These are phyloP conservation scores for Emmelina monodactyla DNA, from an alignment of 2,888 invertebrate genomes.

Conservation along the genomic window DNA sequence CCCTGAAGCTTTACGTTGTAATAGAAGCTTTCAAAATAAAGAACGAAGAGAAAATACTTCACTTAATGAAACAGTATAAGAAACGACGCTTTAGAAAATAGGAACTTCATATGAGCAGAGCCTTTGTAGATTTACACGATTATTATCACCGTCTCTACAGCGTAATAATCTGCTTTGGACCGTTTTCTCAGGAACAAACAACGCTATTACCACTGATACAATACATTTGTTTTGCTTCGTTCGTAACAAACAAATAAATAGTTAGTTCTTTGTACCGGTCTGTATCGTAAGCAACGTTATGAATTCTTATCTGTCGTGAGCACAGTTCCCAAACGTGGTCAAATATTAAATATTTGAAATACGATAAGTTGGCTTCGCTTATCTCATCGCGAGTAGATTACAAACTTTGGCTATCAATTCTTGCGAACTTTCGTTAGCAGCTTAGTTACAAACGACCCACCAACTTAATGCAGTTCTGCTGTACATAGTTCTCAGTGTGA, in stretches of 20 bases:
- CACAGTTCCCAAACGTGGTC: constrained; percentile 20
- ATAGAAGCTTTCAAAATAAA: no score
- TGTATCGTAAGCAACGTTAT: no score
- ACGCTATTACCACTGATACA: not conserved
- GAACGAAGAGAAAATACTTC: no score
- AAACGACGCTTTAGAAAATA: no score
- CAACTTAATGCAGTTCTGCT: no score
- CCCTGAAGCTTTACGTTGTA: no score
- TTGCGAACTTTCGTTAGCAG: not conserved
- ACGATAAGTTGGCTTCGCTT: constrained; percentile 33
- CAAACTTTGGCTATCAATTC: constrained; percentile 33
- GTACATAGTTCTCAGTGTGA: no score
- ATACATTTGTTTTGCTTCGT: not conserved
- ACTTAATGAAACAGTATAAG: no score
- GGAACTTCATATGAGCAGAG: no score
- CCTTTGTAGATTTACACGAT: no score
- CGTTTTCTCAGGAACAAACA: not conserved
- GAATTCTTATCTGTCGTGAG: constrained; percentile 14
- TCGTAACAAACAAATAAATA: constrained; percentile 3
- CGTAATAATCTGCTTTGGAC: not conserved
- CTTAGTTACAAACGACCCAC: no score
- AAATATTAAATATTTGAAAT: constrained; percentile 30
- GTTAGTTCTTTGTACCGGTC: no score
- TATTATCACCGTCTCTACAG: constrained; percentile 2
- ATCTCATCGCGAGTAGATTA: constrained; percentile 36